Evolutionary conservation across 2,888 invertebrate species (phyloP).

Genomic region (Drosophila recens): DNA sequence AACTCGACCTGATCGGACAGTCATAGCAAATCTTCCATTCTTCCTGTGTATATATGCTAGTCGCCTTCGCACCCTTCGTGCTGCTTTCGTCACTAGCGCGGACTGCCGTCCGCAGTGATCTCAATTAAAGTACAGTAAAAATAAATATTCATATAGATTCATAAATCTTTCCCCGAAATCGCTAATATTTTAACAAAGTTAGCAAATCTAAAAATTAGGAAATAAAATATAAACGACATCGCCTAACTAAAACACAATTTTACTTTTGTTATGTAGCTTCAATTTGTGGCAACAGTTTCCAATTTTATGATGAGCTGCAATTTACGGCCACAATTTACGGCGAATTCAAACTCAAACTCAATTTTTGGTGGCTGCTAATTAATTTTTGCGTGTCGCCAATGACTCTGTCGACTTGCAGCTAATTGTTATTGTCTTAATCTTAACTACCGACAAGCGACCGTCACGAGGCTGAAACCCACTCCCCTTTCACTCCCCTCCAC

Average conservation of each 20-base stretch:
- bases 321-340: slow-evolving; percentile 33
- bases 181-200: not conserved
- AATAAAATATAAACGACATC: not conserved
- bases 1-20: too few relatives aligned
- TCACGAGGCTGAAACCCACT: slow-evolving; percentile 8
- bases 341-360: slow-evolving; percentile 31
- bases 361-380: slow-evolving; percentile 64
- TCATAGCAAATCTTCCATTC: too few relatives aligned
- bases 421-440: slow-evolving; percentile 79
- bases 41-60: too few relatives aligned
- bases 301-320: slow-evolving; percentile 52
- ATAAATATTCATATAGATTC: too few relatives aligned
- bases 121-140: too few relatives aligned
- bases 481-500: too few relatives aligned
- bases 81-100: too few relatives aligned
- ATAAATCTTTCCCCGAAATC: not conserved
- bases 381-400: slow-evolving; percentile 75
- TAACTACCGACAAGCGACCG: slow-evolving; percentile 62
- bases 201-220: not conserved
- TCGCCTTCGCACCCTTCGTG: too few relatives aligned
- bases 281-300: slow-evolving; percentile 13
- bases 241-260: not conserved
- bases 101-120: too few relatives aligned
- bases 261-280: slow-evolving; percentile 27
- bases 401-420: slow-evolving; percentile 69